Evolutionary conservation across 92 coral and sea anemone genomes (phyloP).

Genomic region (Zoanthus solanderi): DNA sequence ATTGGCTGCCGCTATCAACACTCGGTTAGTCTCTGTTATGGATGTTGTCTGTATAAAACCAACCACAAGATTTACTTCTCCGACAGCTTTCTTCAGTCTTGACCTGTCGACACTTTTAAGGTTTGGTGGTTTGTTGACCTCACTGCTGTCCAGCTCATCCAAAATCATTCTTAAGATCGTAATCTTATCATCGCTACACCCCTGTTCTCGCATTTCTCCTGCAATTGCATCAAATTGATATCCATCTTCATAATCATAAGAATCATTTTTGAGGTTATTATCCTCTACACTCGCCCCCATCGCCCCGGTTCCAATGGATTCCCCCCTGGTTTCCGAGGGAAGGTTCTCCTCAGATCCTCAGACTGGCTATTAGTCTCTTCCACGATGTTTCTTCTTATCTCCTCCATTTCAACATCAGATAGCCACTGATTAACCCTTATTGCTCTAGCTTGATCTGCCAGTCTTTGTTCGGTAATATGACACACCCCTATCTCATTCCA

Average conservation of each 20-base stretch:
- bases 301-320: background rate
- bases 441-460: constrained; percentile 51
- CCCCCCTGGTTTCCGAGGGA: background rate
- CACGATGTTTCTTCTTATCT: constrained; percentile 43
- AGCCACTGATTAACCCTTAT: constrained; percentile 56
- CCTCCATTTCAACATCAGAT: constrained; percentile 53
- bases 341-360: background rate
- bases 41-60: background rate
- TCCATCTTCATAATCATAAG: background rate
- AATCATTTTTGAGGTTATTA: constrained; percentile 11
- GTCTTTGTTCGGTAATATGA: constrained; percentile 40
- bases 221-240: background rate
- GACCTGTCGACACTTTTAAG: too few species aligned
- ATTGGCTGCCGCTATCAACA: background rate
- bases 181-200: background rate
- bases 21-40: constrained; percentile 6
- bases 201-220: constrained; percentile 9
- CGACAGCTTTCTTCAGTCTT: too few species aligned
- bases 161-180: background rate
- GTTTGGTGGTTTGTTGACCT: too few species aligned
- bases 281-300: constrained; percentile 10
- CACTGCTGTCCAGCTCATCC: constrained; percentile 11
- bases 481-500: constrained; percentile 52
- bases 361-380: constrained; percentile 8
- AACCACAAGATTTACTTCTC: too few species aligned